Evolutionary conservation across 2,113 vertebrate species (phyloP), one percentile per base, ranked within the genome.

Genomic region (Oreochromis tanganicae): DNA sequence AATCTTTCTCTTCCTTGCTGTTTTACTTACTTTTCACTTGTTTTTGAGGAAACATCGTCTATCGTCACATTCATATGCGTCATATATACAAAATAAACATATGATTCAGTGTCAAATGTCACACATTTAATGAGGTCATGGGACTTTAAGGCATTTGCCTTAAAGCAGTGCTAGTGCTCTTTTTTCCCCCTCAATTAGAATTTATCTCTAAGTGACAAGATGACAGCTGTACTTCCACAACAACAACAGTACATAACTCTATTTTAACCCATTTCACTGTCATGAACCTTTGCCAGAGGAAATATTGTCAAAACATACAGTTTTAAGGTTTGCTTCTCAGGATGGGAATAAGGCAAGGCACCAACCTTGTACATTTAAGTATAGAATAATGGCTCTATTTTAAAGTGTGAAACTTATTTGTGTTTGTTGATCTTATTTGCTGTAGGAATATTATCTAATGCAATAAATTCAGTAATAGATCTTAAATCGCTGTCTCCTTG

Each of bases 301-400:
- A 46, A 43, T 59, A 4, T 17, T 56, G 34, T 41, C 12, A 73
- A n/a, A 66, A 68, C 43, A 0, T 2, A 6, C 85, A 86, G 87
- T 89, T 94, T 95, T 89, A 90, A 88, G 90, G 88, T 87, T 93
- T 95, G 96, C 94, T 92, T 95, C 90, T 89, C 91, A 93, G 95
- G 94, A 95, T 93, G 95, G 96, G 96, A 95, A 93, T 95, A 96
- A 93, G 96, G 96, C 91, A 96, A 96, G 91, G 95, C 95, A 95
- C 68, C 68, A 82, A 91, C 50, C 81, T 56, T 87, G 86, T 87
- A 91, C 59, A 32, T 75, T 79, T 41, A 86, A 88, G 16, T 84
- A 12, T 83, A 87, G 88, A 55, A n/a, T 59, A 54, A 84, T 55
- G 88, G 79, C 88, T 83, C 27, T 75, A 85, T 89, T 85, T 88